Conservation (phyloP, 1,140 invertebrate species). For the Lasioglossum baleicum region DNA sequence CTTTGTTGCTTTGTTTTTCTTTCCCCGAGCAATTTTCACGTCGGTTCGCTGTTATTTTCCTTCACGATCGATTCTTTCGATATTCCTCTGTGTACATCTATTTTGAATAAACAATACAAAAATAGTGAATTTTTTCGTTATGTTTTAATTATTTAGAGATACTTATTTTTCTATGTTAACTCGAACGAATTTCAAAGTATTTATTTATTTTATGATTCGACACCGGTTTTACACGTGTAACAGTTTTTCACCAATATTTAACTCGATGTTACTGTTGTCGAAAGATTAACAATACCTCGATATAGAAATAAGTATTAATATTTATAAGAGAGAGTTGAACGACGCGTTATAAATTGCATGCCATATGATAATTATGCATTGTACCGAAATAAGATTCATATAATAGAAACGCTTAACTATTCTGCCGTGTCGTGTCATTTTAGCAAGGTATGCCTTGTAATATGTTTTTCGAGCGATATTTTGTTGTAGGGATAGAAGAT, state of each 20-base stretch:
- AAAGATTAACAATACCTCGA: neutral
- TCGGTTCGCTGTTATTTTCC: neutral
- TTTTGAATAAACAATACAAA: neutral
- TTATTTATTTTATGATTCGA: neutral
- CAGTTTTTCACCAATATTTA: neutral
- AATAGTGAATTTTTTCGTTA: too few relatives aligned
- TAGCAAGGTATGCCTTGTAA: neutral
- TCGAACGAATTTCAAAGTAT: neutral
- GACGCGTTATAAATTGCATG: neutral
- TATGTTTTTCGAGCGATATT: neutral
- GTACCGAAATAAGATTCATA: neutral
- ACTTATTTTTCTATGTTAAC: too few relatives aligned
- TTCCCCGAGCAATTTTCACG: neutral
- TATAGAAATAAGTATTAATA: too few relatives aligned
- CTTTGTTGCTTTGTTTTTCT: neutral
- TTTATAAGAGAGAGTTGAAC: neutral
- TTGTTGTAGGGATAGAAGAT: conserved; percentile 14
- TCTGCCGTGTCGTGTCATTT: neutral
- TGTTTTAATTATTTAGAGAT: too few relatives aligned
- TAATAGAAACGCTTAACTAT: neutral
- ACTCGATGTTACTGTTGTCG: neutral
- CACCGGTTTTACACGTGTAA: neutral
- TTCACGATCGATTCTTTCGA: neutral
- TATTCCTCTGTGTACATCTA: neutral
- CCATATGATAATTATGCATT: too few relatives aligned